Percentiles rank a stretch among this genome's conserved stretches.
Evolutionary conservation across 2,888 invertebrate genomes (phyloP).

Genomic region (Odontocolon sp.): DNA sequence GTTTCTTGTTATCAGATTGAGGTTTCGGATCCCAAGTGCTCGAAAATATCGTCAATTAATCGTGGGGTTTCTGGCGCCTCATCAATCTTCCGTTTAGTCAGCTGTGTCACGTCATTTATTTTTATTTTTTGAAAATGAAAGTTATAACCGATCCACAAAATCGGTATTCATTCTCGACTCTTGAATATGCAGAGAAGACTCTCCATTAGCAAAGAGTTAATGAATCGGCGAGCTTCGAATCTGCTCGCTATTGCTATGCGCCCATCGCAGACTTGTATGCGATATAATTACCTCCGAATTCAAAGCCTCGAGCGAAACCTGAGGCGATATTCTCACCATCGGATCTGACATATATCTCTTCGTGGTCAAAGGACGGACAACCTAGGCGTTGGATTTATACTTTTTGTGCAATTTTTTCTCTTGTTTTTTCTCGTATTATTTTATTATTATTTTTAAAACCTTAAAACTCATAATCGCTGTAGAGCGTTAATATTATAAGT

Average conservation of each 20-base stretch:
- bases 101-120: neutral
- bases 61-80: neutral
- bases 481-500: neutral
- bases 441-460: neutral
- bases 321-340: neutral
- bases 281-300: slow-evolving; percentile 24
- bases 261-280: neutral
- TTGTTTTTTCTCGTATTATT: neutral
- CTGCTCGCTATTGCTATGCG: neutral
- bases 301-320: neutral
- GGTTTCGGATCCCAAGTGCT: neutral
- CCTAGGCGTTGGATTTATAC: neutral
- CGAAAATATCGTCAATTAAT: slow-evolving; percentile 10
- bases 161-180: slow-evolving; percentile 12
- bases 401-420: slow-evolving; percentile 5
- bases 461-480: neutral
- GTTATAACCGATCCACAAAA: neutral
- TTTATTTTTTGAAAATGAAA: slow-evolving; percentile 38
- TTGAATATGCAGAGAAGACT: neutral
- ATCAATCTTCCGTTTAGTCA: slow-evolving; percentile 30
- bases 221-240: neutral
- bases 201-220: slow-evolving; percentile 8
- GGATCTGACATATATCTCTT: neutral
- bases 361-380: neutral
- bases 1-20: neutral